Evolutionary conservation across 2,888 invertebrate species (phyloP), one percentile per base, ranked within the genome.

Genomic region (Eristalinus aeneus): DNA sequence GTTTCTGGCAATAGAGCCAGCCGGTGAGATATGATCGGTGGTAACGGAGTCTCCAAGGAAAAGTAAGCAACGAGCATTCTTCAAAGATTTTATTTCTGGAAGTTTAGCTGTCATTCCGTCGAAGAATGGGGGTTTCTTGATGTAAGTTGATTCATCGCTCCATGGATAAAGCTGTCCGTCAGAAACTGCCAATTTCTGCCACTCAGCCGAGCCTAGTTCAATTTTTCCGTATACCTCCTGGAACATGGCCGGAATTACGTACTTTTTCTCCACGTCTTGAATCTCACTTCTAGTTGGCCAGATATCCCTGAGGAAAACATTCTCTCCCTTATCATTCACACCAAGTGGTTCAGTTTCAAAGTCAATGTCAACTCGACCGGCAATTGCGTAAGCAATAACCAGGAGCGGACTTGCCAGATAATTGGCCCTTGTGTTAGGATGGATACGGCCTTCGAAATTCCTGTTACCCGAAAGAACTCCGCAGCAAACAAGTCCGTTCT

Each of bases 1-100:
- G 92, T 96, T 98, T 73, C 98, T 94, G 0, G 99, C 97, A 90
- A 99, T 99, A 78, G 98, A 98, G 4, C 99, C 99, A 22, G 99
- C 99, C 0, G 99, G 99, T 1, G 98, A 98, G 88, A 99, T 99
- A 93, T 99, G 99, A 93, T 99, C 99, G 0, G 99, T 99, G 32
- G 99, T 99, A 8, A 99, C 98, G 0, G 98, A 99, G 93, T 99
- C 99, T 0, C 98, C 98, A 84, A 99, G 94, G 90, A 96, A 95
- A 0, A 99, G 94, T 27, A 99, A 93, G 53, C 97, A 97, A 58
- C 96, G 94, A 0, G 98, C 98, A 83, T 95, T 94, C 31, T 93
- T 92, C 31, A 99, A 95, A 10, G 95, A 93, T 80, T 94, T 92
- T 0, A 94, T 91, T 1, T 93, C 89, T 0, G 96, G 95, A 56